These are phyloP conservation scores for Lumbricus terrestris DNA, from an alignment of 2,888 invertebrate species.

Conservation along the genomic window DNA sequence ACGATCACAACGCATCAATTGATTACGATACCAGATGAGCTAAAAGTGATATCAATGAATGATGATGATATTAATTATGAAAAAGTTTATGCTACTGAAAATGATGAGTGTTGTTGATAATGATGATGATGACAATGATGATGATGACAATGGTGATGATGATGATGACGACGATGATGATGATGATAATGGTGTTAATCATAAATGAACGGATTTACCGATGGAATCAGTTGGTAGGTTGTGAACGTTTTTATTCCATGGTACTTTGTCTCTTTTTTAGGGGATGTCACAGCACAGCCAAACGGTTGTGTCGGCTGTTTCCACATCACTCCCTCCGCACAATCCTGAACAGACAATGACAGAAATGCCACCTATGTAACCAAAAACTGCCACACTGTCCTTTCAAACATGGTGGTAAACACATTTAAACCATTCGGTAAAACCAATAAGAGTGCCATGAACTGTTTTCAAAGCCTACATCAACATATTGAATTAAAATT, in stretches of 20 bases:
- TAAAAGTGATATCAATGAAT: too few relatives aligned
- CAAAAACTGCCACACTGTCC: neutral
- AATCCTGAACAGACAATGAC: constrained; percentile 60
- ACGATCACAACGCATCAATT: too few relatives aligned
- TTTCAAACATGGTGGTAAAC: neutral
- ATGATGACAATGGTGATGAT: too few relatives aligned
- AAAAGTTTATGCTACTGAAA: neutral
- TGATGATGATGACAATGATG: neutral
- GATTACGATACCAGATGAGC: too few relatives aligned
- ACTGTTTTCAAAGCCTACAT: too few relatives aligned
- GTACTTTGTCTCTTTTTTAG: constrained; percentile 94
- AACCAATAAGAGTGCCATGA: too few relatives aligned
- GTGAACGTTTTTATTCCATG: constrained; percentile 96
- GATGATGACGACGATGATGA: neutral
- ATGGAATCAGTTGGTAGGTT: constrained; percentile 91
- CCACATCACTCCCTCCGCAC: constrained; percentile 77
- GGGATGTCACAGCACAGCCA: constrained; percentile 84
- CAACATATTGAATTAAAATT: too few relatives aligned
- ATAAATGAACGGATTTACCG: constrained; percentile 62
- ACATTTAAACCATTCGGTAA: neutral
- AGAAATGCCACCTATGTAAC: neutral
- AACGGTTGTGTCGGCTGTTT: constrained; percentile 73
- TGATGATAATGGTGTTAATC: too few relatives aligned
- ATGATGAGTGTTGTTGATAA: neutral
- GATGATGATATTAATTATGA: neutral